A percentile compares a stretch with the other conserved stretches of the same genome.
These are phyloP conservation scores for Apistogramma diplotaenia DNA, from an alignment of 2,113 vertebrate species.

Conservation along the genomic window DNA sequence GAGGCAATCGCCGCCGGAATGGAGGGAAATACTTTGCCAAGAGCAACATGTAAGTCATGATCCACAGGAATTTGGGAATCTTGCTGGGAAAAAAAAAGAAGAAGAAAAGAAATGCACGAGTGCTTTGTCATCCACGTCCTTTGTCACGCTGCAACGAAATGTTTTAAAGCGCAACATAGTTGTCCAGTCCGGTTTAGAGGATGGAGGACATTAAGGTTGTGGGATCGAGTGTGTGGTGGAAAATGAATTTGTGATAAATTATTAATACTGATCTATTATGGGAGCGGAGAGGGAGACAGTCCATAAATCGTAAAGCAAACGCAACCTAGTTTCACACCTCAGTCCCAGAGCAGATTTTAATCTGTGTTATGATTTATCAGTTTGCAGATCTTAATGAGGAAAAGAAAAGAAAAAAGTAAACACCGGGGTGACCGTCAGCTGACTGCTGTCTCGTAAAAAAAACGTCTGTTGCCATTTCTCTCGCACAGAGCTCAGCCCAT, in stretches of 20 bases:
- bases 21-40: slow-evolving; percentile 52
- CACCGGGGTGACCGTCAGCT: background rate
- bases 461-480: background rate
- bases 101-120: background rate
- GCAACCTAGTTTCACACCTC: background rate
- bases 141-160: background rate
- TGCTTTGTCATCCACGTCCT: slow-evolving; percentile 9
- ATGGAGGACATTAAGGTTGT: background rate
- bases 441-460: background rate
- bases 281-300: background rate
- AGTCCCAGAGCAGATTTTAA: background rate
- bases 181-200: background rate
- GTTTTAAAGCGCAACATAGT: background rate
- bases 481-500: background rate
- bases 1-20: slow-evolving; percentile 51
- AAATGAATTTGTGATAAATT: slow-evolving; percentile 6
- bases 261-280: slow-evolving; percentile 16
- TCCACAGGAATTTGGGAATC: background rate
- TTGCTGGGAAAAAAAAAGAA: background rate
- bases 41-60: slow-evolving; percentile 69
- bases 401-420: background rate
- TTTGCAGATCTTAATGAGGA: background rate
- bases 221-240: background rate
- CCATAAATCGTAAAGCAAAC: background rate
- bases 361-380: background rate